Evolutionary conservation across 2,888 invertebrate species (phyloP).

Genomic region (Muschampia staudingeri): DNA sequence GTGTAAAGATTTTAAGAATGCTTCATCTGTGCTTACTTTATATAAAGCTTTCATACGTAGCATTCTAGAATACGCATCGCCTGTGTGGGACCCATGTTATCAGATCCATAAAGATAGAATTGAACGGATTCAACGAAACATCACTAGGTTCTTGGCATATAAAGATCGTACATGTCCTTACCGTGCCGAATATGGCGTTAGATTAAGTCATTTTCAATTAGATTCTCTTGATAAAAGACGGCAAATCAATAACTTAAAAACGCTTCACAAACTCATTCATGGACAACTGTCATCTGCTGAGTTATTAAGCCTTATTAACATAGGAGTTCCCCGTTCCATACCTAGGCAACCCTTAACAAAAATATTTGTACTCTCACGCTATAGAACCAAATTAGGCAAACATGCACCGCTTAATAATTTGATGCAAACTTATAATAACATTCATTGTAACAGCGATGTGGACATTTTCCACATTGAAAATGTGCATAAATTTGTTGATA

Average conservation of each 20-base stretch:
- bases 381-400: too few relatives aligned
- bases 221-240: neutral
- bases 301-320: neutral
- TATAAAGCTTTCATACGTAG: neutral
- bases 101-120: neutral
- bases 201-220: neutral
- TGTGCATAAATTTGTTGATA: too few relatives aligned
- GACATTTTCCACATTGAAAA: too few relatives aligned
- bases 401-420: too few relatives aligned
- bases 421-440: too few relatives aligned
- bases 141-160: neutral
- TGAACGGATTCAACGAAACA: neutral
- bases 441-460: too few relatives aligned
- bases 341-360: neutral
- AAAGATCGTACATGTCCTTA: neutral
- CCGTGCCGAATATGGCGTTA: neutral
- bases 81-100: neutral
- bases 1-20: neutral
- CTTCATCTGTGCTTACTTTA: neutral
- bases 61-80: neutral
- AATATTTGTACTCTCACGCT: neutral
- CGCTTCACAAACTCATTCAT: neutral
- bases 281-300: constrained; percentile 1
- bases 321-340: neutral
- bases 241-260: neutral